Evolutionary conservation across 2,113 vertebrate species (phyloP).

Genomic region (Pseudonaja textilis): DNA sequence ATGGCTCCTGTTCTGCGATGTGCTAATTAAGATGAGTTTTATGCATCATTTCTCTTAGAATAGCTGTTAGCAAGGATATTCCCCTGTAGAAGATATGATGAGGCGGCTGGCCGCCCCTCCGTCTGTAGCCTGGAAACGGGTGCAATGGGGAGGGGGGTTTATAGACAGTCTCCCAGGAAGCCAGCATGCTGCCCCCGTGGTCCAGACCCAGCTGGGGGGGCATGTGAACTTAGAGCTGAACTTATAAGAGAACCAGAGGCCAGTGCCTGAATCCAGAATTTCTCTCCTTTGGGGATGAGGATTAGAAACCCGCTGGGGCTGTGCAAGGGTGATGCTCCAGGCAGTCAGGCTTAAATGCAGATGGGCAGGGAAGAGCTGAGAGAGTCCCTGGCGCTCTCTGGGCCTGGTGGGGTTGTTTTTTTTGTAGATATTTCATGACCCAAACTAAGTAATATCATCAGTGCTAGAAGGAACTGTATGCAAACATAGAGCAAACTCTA

Average conservation of each 20-base stretch:
- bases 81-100: not conserved
- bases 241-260: no score
- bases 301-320: not conserved
- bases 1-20: not conserved
- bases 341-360: no score
- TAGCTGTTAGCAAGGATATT: not conserved
- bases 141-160: not conserved
- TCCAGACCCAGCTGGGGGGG: not conserved
- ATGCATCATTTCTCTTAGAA: not conserved
- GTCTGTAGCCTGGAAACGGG: not conserved
- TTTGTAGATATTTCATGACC: no score
- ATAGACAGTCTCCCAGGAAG: not conserved
- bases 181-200: not conserved
- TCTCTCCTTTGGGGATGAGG: no score
- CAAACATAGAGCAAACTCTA: no score
- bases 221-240: no score
- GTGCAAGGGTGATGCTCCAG: not conserved
- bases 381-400: no score
- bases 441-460: no score
- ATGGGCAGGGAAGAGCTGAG: no score
- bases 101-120: rapidly evolving
- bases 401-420: no score
- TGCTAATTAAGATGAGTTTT: not conserved
- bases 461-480: no score
- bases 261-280: no score